These are phyloP conservation scores for Octomys mimax DNA, from an alignment of 2,797 vertebrate genomes.

Conservation along the genomic window DNA sequence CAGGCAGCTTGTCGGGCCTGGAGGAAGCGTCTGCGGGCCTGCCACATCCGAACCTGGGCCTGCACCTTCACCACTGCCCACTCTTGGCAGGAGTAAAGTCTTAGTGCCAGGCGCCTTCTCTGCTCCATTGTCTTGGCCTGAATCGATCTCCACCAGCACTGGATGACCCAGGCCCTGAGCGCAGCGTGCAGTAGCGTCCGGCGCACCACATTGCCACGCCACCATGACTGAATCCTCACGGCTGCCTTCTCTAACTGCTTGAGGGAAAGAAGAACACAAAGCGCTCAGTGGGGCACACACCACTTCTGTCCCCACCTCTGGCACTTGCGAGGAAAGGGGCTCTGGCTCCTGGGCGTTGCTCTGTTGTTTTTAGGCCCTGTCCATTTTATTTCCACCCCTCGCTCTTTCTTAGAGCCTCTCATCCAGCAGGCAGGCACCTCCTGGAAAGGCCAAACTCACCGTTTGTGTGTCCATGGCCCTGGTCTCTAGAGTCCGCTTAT, in stretches of 20 bases:
- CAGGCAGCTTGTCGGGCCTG: slow-evolving; percentile 46
- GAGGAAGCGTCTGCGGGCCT: slow-evolving; percentile 65
- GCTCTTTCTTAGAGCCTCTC: slow-evolving; percentile 42
- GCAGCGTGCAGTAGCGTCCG: slow-evolving; percentile 8
- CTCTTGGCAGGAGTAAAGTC: slow-evolving; percentile 76
- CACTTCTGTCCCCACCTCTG: neutral
- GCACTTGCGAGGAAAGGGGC: neutral
- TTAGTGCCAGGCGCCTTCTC: neutral
- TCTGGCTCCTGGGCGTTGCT: neutral
- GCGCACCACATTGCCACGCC: slow-evolving; percentile 75
- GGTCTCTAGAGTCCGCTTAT: slow-evolving; percentile 55
- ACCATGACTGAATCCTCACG: slow-evolving; percentile 81
- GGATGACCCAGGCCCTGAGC: slow-evolving; percentile 70
- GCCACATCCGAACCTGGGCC: slow-evolving; percentile 77
- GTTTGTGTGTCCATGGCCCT: slow-evolving; percentile 64
- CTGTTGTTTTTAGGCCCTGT: neutral
- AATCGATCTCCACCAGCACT: slow-evolving; percentile 76
- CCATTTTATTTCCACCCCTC: neutral
- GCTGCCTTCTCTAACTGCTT: slow-evolving; percentile 56
- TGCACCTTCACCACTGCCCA: slow-evolving; percentile 81
- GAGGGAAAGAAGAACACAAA: neutral
- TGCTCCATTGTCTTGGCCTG: slow-evolving; percentile 48
- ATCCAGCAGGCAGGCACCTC: neutral
- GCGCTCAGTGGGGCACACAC: neutral
- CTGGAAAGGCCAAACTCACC: neutral